phyloP scores from a whole-genome alignment of 2,113 vertebrate species.

The Smithornis capensis region DNA sequence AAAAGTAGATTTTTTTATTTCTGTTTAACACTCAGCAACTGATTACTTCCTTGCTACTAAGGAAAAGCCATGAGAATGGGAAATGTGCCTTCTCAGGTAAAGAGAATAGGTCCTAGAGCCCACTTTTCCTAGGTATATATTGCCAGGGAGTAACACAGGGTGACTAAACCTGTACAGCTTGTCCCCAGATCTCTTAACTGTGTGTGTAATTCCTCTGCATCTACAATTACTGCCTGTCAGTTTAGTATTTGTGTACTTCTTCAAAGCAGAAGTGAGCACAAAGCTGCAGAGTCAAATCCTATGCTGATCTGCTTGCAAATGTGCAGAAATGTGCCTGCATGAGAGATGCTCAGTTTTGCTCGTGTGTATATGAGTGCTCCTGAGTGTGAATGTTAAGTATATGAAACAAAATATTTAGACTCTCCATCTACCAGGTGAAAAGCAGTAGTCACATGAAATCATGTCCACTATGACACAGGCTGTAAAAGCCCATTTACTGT shows the following conservation, averaged over 20 bases:
- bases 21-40: neutral
- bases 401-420: neutral
- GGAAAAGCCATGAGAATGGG: neutral
- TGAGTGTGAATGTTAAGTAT: neutral
- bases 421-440: neutral
- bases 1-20: neutral
- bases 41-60: neutral
- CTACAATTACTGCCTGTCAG: neutral
- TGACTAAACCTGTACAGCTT: rapidly evolving
- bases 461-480: rapidly evolving
- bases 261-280: neutral
- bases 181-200: neutral
- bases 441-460: neutral
- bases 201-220: neutral
- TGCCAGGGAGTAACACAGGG: neutral
- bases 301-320: neutral
- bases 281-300: neutral
- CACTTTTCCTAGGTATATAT: neutral
- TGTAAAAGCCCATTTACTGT: neutral
- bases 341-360: neutral
- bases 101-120: neutral
- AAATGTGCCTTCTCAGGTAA: neutral
- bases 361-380: neutral
- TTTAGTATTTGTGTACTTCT: neutral
- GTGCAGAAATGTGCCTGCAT: neutral